phyloP scores from a whole-genome alignment of 2,113 vertebrate genomes.

The Dascyllus trimaculatus region DNA sequence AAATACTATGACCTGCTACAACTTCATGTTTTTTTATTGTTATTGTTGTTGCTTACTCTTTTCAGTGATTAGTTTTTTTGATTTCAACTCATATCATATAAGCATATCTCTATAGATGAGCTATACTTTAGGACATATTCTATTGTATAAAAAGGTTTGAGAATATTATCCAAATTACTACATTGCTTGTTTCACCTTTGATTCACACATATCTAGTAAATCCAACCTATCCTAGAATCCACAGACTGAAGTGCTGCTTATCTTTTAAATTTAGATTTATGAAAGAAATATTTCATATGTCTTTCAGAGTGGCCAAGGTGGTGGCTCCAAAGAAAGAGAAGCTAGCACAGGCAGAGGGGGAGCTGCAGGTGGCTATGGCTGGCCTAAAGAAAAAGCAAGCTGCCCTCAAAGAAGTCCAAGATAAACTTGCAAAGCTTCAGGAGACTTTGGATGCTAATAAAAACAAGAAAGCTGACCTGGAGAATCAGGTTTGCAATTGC shows the following conservation, averaged over 20 bases:
- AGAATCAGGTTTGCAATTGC: slow-evolving; percentile 87
- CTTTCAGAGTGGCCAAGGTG: slow-evolving; percentile 88
- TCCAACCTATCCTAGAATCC: not conserved
- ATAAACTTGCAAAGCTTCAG: slow-evolving; percentile 87
- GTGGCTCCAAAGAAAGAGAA: slow-evolving; percentile 92
- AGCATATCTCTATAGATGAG: no score
- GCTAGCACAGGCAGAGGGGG: slow-evolving; percentile 85
- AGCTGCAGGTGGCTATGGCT: slow-evolving; percentile 87
- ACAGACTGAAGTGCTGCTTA: not conserved
- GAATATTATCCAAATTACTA: no score
- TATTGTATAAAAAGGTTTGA: no score
- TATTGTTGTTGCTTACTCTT: no score
- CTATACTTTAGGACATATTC: no score
- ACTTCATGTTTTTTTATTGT: not conserved
- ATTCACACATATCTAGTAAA: not conserved
- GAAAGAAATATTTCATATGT: slow-evolving; percentile 22
- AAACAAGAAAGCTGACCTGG: slow-evolving; percentile 89
- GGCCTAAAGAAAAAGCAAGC: slow-evolving; percentile 89
- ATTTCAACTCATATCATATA: no score
- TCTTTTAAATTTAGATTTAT: not conserved
- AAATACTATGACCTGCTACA: not conserved
- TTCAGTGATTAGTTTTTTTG: no score
- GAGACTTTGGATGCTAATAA: slow-evolving; percentile 88
- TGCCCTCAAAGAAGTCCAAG: slow-evolving; percentile 88
- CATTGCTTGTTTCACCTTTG: no score